phyloP scores from a whole-genome alignment of 1,140 invertebrate genomes.

The Agraylea sexmaculata region DNA sequence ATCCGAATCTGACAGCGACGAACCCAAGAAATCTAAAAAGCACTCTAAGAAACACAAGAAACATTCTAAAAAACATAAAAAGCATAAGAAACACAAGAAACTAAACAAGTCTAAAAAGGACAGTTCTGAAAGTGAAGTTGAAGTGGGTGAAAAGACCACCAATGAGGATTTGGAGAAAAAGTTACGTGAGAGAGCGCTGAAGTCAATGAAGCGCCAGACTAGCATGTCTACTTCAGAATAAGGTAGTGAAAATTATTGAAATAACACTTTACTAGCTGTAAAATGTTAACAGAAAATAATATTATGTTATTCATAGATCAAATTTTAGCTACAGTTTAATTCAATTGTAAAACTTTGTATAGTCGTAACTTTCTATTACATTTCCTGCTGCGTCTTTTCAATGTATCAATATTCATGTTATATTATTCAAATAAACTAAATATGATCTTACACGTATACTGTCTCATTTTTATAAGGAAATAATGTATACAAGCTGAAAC shows the following conservation, averaged over 20 bases:
- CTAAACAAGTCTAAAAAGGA: constrained; percentile 50
- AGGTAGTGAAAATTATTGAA: too few species aligned
- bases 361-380: not conserved
- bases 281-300: too few species aligned
- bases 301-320: too few species aligned
- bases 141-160: constrained; percentile 54
- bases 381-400: not conserved
- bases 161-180: constrained; percentile 77
- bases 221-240: constrained; percentile 38
- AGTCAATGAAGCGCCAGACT: constrained; percentile 47
- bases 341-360: not conserved
- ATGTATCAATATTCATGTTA: too few species aligned
- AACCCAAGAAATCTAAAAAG: constrained; percentile 38
- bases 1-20: constrained; percentile 39
- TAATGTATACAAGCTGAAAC: too few species aligned
- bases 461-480: too few species aligned
- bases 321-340: too few species aligned
- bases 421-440: too few species aligned
- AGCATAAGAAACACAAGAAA: constrained; percentile 51
- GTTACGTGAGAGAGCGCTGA: constrained; percentile 72
- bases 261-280: too few species aligned
- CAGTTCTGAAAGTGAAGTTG: constrained; percentile 51
- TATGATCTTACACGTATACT: too few species aligned
- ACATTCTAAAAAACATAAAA: constrained; percentile 58
- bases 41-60: constrained; percentile 52